Evolutionary conservation across 1,140 invertebrate species (phyloP).

Genomic region (Streblospio benedicti): DNA sequence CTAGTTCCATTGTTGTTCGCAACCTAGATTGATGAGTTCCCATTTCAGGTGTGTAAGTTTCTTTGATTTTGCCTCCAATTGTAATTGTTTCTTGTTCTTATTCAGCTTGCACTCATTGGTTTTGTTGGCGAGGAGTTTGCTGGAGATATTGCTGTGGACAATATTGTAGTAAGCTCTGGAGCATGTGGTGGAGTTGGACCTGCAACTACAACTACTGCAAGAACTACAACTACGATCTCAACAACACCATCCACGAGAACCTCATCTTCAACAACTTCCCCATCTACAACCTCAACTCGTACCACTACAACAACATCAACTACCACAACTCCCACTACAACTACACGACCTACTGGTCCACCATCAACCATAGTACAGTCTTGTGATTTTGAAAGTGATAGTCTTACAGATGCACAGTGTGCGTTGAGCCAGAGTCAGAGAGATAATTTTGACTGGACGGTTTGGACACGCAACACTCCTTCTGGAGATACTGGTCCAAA

Average conservation of each 20-base stretch:
- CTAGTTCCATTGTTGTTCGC: too few species aligned
- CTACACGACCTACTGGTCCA: not conserved
- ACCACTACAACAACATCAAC: not conserved
- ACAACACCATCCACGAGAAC: not conserved
- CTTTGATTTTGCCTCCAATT: too few species aligned
- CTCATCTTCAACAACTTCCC: not conserved
- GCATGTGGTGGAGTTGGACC: not conserved
- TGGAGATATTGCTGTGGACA: slow-evolving; percentile 42
- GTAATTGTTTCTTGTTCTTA: too few species aligned
- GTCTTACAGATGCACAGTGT: not conserved
- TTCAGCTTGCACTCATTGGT: slow-evolving; percentile 31
- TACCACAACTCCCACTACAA: not conserved
- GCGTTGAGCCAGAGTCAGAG: slow-evolving; percentile 2
- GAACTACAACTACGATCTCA: not conserved
- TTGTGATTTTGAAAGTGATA: slow-evolving; percentile 7
- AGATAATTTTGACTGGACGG: slow-evolving; percentile 10
- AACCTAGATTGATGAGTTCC: too few species aligned
- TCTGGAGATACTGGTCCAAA: slow-evolving; percentile 7
- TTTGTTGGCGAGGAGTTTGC: slow-evolving; percentile 27
- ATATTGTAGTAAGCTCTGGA: slow-evolving; percentile 25
- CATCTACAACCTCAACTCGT: not conserved
- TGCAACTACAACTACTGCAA: too few species aligned
- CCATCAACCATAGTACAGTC: not conserved
- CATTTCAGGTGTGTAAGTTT: too few species aligned
- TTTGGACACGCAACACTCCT: not conserved